Evolutionary conservation across 2,797 vertebrate species (phyloP), one percentile per base, ranked within the genome.

Genomic region (Sebastolobus altivelis): DNA sequence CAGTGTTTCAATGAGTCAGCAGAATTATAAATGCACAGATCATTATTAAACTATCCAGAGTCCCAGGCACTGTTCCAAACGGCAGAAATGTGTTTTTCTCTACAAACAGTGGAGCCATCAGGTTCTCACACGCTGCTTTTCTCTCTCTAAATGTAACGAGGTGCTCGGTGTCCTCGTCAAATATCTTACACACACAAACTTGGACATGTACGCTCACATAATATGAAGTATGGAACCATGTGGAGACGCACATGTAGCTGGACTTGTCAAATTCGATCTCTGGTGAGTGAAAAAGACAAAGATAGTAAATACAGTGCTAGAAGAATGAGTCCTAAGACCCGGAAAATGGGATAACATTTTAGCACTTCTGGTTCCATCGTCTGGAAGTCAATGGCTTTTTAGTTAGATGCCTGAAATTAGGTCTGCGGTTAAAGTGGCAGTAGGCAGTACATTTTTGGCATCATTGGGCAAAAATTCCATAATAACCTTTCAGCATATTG

Each of bases 1-100:
- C 75, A 59, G 71, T 59, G 71, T 89, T 90, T 80, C 52, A 43
- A 18, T 81, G 88, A 93, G 85, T 94, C 92, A 91, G 92, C 92
- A 85, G 81, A 90, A 90, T 89, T 83, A 75, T 73, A 87, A 89
- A 89, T 79, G 88, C 85, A 75, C 76, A 67, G 81, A 91, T 93
- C 85, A 92, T 92, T 89, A 93, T 86, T 80, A 87, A 91, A 90
- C 88, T 75, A 69, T 77, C 71, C 80, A 66, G 33, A 83, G 83
- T 86, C 79, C 72, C 75, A 70, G 84, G 79, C 81, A 16, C 65
- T 27, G 49, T 55, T 89, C 83, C 86, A 83, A 72, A 74, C 40
- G 69, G 74, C 74, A 83, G 77, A 85, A 76, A 83, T 67, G 59
- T 40, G 65, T 84, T 79, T 81, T 85, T 77, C 58, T 84, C 54